Conservation (phyloP, 2,797 vertebrate genomes). For the Erethizon dorsatum region DNA sequence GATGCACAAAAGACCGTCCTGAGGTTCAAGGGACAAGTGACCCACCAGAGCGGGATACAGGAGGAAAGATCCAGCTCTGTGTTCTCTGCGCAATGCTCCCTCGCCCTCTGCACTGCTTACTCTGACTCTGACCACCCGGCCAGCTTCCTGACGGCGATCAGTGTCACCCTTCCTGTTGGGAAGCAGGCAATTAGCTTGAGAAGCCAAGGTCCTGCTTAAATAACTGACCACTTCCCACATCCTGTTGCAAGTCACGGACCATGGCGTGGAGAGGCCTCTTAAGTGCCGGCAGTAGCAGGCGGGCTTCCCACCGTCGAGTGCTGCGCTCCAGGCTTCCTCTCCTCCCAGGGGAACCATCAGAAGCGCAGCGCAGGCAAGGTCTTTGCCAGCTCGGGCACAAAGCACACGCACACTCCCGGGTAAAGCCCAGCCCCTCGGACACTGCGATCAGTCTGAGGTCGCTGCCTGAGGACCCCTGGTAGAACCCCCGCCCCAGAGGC, state of each 20-base stretch:
- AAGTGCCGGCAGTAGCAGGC: no score
- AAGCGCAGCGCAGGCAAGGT: fast-evolving
- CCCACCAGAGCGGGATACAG: background rate
- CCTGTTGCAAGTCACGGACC: background rate
- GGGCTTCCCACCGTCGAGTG: fast-evolving
- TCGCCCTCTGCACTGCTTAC: background rate
- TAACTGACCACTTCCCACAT: no score
- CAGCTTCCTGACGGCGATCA: background rate
- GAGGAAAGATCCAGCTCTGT: background rate
- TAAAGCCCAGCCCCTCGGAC: no score
- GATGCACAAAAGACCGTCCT: fast-evolving
- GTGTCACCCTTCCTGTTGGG: background rate
- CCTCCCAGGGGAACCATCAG: no score
- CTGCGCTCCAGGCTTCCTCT: background rate
- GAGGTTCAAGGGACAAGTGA: background rate
- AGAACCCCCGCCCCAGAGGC: background rate
- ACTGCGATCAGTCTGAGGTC: background rate
- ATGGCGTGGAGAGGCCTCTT: no score
- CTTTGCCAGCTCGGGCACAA: background rate
- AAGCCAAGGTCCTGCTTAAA: background rate
- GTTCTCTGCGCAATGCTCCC: background rate
- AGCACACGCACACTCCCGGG: fast-evolving
- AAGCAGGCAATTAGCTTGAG: background rate
- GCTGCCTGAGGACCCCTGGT: background rate
- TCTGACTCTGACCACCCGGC: background rate